A percentile compares a stretch with the other conserved stretches of the same genome.
Conservation (phyloP, 2,888 invertebrate genomes). For the Eumacrocentrus americanus region DNA sequence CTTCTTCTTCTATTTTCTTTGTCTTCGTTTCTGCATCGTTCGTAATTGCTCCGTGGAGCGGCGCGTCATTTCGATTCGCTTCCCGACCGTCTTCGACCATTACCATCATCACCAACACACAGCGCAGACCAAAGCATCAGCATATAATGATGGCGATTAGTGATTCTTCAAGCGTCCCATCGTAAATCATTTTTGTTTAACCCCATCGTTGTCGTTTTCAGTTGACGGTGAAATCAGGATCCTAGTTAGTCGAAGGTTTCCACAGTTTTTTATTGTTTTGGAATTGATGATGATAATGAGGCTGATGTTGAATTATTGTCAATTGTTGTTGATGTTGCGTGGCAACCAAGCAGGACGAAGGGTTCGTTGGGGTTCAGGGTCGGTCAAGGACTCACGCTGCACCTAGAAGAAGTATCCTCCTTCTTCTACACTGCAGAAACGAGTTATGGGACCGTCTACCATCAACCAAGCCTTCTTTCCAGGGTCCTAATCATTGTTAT, state of each 20-base stretch:
- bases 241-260: too few relatives aligned
- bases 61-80: background rate
- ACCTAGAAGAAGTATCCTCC: background rate
- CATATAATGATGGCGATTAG: background rate
- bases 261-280: too few relatives aligned
- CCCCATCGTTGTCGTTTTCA: too few relatives aligned
- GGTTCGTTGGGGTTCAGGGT: slow-evolving; percentile 55
- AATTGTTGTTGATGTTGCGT: background rate
- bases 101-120: background rate
- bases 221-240: too few relatives aligned
- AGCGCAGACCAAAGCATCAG: background rate
- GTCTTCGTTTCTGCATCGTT: slow-evolving; percentile 4
- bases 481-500: background rate
- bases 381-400: slow-evolving; percentile 58
- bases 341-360: slow-evolving; percentile 39
- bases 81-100: background rate
- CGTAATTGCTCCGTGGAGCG: slow-evolving; percentile 1
- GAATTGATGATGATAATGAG: background rate
- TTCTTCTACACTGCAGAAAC: background rate
- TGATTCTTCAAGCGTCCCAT: background rate
- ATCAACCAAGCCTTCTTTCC: background rate
- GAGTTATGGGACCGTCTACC: background rate
- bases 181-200: slow-evolving; percentile 5
- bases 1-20: background rate
- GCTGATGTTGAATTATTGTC: background rate